phyloP scores from a whole-genome alignment of 2,888 invertebrate genomes.

The Adela reaumurella region DNA sequence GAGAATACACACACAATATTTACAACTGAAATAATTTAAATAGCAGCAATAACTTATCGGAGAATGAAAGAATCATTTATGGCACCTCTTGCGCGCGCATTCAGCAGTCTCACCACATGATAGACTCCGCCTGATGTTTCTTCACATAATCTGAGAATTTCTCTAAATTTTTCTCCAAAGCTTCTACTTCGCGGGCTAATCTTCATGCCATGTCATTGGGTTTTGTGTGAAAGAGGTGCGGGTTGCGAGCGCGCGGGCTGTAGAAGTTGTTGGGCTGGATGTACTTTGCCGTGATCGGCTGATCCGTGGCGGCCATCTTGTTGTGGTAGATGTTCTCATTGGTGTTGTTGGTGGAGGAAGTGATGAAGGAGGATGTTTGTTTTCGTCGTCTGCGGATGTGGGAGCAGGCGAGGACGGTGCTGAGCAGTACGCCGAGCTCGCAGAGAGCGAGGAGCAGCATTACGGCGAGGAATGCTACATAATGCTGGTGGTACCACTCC shows the following conservation, averaged over 20 bases:
- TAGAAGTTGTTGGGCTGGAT: slow-evolving; percentile 49
- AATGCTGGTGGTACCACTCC: slow-evolving; percentile 75
- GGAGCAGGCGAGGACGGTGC: slow-evolving; percentile 69
- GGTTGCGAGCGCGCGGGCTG: slow-evolving; percentile 44
- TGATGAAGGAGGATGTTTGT: slow-evolving; percentile 35
- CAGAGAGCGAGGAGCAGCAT: slow-evolving; percentile 66
- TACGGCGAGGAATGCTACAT: slow-evolving; percentile 62
- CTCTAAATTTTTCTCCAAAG: slow-evolving; percentile 49
- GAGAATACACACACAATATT: too few species aligned
- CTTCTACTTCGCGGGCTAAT: slow-evolving; percentile 53
- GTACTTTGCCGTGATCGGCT: slow-evolving; percentile 42
- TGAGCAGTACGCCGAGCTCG: slow-evolving; percentile 68
- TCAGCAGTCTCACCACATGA: slow-evolving; percentile 48
- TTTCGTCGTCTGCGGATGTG: slow-evolving; percentile 53
- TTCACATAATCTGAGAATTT: slow-evolving; percentile 48
- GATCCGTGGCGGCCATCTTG: slow-evolving; percentile 29
- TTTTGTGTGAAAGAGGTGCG: slow-evolving; percentile 40
- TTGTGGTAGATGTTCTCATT: slow-evolving; percentile 42
- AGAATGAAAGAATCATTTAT: too few species aligned
- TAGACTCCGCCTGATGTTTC: slow-evolving; percentile 57
- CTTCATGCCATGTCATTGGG: slow-evolving; percentile 54
- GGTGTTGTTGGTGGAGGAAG: slow-evolving; percentile 31
- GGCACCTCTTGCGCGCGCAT: too few species aligned
- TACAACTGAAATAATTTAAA: too few species aligned
- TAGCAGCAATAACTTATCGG: too few species aligned